A percentile compares a stretch with the other conserved stretches of the same genome.
phyloP scores from a whole-genome alignment of 2,797 vertebrate genomes.

The Sebastes taczanowskii region DNA sequence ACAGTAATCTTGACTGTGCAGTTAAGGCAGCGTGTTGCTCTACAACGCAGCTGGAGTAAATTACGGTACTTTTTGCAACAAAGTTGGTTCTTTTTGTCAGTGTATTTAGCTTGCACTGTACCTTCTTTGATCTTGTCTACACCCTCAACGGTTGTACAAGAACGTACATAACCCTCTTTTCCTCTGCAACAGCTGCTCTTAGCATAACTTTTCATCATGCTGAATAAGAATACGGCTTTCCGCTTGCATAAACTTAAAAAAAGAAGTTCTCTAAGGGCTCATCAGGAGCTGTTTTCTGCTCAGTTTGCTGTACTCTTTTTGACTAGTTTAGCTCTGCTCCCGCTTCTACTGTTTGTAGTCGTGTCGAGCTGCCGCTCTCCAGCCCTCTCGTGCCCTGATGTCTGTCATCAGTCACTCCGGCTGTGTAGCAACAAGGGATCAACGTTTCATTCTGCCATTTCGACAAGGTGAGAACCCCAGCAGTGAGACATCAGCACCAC shows the following conservation, averaged over 20 bases:
- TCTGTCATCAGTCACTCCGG: conserved; percentile 78
- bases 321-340: neutral
- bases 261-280: neutral
- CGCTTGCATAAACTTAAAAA: neutral
- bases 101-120: neutral
- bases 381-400: conserved; percentile 24
- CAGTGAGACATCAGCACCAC: conserved; percentile 59
- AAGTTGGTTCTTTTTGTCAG: neutral
- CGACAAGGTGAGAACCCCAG: conserved; percentile 64
- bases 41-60: neutral
- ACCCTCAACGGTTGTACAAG: neutral
- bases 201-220: neutral
- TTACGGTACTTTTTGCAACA: neutral
- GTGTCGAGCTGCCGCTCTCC: conserved; percentile 1
- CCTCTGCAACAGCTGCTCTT: neutral
- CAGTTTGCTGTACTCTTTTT: neutral
- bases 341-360: conserved; percentile 3
- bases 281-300: neutral
- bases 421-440: conserved; percentile 76
- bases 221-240: neutral
- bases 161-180: neutral
- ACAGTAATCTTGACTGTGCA: conserved; percentile 44
- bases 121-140: neutral
- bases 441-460: conserved; percentile 70
- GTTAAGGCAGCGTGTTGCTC: conserved; percentile 7